Conservation (phyloP, 1,140 invertebrate species). For the Chrysopa pallens region DNA sequence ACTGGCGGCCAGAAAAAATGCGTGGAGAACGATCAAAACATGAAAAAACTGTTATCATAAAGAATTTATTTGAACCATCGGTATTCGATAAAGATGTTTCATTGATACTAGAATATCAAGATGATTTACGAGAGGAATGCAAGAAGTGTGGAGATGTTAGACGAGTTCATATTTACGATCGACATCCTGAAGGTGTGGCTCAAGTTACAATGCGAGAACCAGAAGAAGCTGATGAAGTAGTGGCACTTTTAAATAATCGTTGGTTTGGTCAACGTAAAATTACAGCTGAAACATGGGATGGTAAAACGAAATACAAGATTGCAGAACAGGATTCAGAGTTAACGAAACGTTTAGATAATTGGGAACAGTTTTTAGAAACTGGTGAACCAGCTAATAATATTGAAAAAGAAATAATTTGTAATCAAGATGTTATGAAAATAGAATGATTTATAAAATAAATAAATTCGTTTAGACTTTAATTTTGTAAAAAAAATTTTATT, state of each 20-base stretch:
- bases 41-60: conserved; percentile 83
- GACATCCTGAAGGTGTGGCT: conserved; percentile 86
- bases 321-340: conserved; percentile 81
- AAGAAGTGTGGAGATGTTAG: conserved; percentile 81
- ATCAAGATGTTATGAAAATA: conserved; percentile 7
- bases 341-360: conserved; percentile 62
- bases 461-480: too few relatives aligned
- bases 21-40: conserved; percentile 65
- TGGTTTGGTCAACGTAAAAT: conserved; percentile 79
- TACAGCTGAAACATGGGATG: conserved; percentile 84
- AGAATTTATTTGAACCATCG: conserved; percentile 81
- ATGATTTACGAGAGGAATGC: conserved; percentile 79
- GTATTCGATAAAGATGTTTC: conserved; percentile 82
- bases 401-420: conserved; percentile 12
- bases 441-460: too few relatives aligned
- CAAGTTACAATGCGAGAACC: conserved; percentile 80
- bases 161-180: conserved; percentile 86
- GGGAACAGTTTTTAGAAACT: conserved; percentile 67
- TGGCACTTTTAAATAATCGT: conserved; percentile 75
- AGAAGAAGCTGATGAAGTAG: conserved; percentile 80
- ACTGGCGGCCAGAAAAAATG: conserved; percentile 89
- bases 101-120: conserved; percentile 77
- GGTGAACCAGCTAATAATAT: conserved; percentile 21
- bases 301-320: conserved; percentile 84
- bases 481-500: too few relatives aligned